Evolutionary conservation across 2,797 vertebrate genomes (phyloP), one percentile per base, ranked within the genome.

Genomic region (Ctenopoma kingsleyae): DNA sequence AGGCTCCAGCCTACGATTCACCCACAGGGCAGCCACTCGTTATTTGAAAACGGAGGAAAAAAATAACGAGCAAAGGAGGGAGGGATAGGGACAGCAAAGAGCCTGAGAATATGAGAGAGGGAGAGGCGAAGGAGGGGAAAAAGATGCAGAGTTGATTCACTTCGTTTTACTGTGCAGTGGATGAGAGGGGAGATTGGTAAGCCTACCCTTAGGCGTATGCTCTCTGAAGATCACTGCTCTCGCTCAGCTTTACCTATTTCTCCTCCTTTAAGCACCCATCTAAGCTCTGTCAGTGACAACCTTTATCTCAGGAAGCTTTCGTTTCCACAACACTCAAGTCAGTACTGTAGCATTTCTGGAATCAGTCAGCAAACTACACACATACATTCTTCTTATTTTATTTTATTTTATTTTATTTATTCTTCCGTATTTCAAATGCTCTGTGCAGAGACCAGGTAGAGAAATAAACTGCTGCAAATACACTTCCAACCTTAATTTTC

Each of bases 1-100:
- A 90, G 68, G 82, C 74, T 75, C 60, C 68, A 71, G 84, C 69
- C 71, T 85, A 82, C 55, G 53, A 92, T 89, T 90, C 54, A 61
- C 87, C 92, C 88, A 85, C 46, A 7, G 88, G 92, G 86, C 66
- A 84, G 84, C 79, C 78, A 74, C 80, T 90, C 87, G 76, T 90
- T 89, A 86, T 78, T 72, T 77, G 81, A 81, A 84, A 83, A 81
- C 9, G 50, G 78, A 85, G 87, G 59, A 66, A 72, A 66, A 72
- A 71, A 77, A 76, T 66, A 81, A 82, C 32, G 20, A 82, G 77
- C 59, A 58, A 78, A 55, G 48, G 30, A 53, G 47, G 66, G 7
- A 59, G 54, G 30, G 46, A 57, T 44, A 54, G 66, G 61, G 53
- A 74, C 59, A 59, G 54, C 19, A 64, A 67, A 66, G 70, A 74